Evolutionary conservation across 2,888 invertebrate genomes (phyloP).

Genomic region (Dermolepida albohirtum): DNA sequence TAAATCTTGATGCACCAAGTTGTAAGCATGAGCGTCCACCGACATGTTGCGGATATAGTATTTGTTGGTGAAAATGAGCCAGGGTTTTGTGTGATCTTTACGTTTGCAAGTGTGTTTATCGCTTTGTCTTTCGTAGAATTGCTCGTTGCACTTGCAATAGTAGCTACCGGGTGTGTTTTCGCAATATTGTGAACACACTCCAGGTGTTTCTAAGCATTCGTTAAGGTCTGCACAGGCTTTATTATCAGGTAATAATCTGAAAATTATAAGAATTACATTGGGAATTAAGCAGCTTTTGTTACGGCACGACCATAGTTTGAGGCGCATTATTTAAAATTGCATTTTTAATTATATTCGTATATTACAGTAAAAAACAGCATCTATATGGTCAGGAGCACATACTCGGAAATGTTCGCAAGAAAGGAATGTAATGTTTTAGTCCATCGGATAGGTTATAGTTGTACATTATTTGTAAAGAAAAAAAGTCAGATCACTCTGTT

Average conservation of each 20-base stretch:
- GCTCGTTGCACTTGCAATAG: conserved; percentile 95
- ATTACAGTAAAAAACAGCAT: no score
- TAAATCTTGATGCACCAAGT: conserved; percentile 91
- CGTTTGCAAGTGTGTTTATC: conserved; percentile 94
- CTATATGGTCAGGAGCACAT: no score
- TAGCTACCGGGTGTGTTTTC: conserved; percentile 95
- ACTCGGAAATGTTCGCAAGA: no score
- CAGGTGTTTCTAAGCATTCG: conserved; percentile 89
- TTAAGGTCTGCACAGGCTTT: conserved; percentile 94
- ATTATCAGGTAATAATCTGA: conserved; percentile 81
- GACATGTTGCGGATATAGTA: conserved; percentile 98
- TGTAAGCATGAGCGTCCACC: conserved; percentile 85
- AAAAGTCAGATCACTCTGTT: no score
- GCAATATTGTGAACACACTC: conserved; percentile 94
- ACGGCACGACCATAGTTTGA: no score
- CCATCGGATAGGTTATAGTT: no score
- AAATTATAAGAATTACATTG: no score
- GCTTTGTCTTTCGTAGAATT: conserved; percentile 85
- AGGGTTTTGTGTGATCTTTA: conserved; percentile 82
- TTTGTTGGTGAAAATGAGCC: conserved; percentile 95
- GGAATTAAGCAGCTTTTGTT: no score
- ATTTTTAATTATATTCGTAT: no score
- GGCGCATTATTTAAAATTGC: no score
- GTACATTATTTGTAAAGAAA: no score
- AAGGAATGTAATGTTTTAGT: no score